Percentiles rank a stretch among this genome's conserved stretches.
These are phyloP conservation scores for Standfussiana lucernea DNA, from an alignment of 2,888 invertebrate species.

Conservation along the genomic window DNA sequence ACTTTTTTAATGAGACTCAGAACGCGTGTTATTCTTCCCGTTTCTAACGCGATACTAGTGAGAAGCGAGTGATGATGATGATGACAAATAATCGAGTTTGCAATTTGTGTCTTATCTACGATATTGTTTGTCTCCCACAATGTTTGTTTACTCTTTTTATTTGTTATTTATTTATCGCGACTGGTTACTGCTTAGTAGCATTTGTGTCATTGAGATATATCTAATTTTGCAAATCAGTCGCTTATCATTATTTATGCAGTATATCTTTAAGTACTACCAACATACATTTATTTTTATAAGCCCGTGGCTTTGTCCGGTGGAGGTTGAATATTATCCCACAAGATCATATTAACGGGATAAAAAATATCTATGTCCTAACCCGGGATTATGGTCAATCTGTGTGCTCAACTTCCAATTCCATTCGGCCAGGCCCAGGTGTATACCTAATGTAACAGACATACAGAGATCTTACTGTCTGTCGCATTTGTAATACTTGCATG, in stretches of 20 bases:
- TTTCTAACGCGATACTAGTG: slow-evolving; percentile 26
- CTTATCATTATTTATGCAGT: not conserved
- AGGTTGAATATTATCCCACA: not conserved
- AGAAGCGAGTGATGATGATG: not conserved
- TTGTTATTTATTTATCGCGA: slow-evolving; percentile 4
- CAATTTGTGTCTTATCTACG: slow-evolving; percentile 24
- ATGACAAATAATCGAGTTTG: slow-evolving; percentile 17
- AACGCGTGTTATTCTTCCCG: slow-evolving; percentile 17
- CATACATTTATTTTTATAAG: not conserved
- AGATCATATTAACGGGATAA: not conserved
- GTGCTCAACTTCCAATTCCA: not conserved
- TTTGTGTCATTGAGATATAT: not conserved
- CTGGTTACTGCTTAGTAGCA: not conserved
- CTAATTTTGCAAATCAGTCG: not conserved
- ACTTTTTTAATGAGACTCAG: not conserved
- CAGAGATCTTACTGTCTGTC: not conserved
- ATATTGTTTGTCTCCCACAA: slow-evolving; percentile 18
- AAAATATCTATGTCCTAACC: not conserved
- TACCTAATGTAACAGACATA: not conserved
- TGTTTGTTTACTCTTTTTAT: slow-evolving; percentile 1
- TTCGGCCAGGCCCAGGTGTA: not conserved
- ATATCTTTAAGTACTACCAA: not conserved
- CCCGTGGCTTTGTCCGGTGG: too few relatives aligned
- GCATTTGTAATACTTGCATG: not conserved
- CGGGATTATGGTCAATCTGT: not conserved